Conservation (phyloP, 2,888 invertebrate genomes). For the Andrena camellia region DNA sequence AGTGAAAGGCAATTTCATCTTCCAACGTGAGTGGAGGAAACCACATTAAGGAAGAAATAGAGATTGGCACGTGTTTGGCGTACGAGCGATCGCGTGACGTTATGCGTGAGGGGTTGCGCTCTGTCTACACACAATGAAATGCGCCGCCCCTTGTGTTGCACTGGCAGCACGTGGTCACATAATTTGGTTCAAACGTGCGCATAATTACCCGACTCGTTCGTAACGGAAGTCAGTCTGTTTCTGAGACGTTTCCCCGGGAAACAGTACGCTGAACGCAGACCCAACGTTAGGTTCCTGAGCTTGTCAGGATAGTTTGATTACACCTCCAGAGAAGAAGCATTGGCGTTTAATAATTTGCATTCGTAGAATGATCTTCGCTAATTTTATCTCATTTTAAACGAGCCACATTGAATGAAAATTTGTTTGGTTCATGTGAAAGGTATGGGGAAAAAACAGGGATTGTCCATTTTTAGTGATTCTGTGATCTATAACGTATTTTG, state of each 20-base stretch:
- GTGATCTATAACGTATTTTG: too few species aligned
- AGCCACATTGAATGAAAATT: too few species aligned
- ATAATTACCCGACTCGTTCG: constrained; percentile 63
- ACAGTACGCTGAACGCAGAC: constrained; percentile 33
- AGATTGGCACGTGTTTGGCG: constrained; percentile 54
- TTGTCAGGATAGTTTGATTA: constrained; percentile 6
- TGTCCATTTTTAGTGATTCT: too few species aligned
- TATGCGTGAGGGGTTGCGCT: constrained; percentile 30
- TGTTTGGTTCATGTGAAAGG: too few species aligned
- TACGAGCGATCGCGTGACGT: constrained; percentile 48
- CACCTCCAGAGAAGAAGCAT: constrained; percentile 24
- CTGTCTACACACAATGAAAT: constrained; percentile 45
- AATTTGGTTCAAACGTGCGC: constrained; percentile 57
- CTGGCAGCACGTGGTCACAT: constrained; percentile 51
- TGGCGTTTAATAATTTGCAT: neutral
- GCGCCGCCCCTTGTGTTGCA: constrained; percentile 25
- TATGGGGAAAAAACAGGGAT: too few species aligned
- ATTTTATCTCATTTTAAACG: too few species aligned
- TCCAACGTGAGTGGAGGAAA: neutral
- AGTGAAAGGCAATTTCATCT: neutral
- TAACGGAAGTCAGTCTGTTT: constrained; percentile 65
- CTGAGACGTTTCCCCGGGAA: constrained; percentile 45
- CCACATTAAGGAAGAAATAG: constrained; percentile 37
- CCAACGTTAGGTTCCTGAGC: constrained; percentile 25
- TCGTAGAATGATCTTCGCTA: too few species aligned